These are phyloP conservation scores for Toxotes jaculatrix DNA, from an alignment of 2,113 vertebrate genomes.

Conservation along the genomic window DNA sequence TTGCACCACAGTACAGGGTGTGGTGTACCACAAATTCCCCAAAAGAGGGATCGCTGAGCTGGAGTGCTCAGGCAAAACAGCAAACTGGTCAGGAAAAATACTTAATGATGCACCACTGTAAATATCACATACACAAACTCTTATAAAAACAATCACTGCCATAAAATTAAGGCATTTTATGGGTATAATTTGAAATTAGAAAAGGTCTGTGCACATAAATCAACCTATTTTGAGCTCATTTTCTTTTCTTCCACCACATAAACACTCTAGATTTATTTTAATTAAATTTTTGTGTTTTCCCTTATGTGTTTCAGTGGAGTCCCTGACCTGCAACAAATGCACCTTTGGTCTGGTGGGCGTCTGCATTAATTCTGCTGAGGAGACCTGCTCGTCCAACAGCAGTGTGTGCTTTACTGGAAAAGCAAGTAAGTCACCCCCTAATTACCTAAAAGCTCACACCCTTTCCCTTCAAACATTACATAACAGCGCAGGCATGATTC, in stretches of 20 bases:
- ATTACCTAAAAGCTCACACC: background rate
- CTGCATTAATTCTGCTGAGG: background rate
- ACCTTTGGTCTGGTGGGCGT: accelerated
- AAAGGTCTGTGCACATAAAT: background rate
- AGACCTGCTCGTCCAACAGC: constrained; percentile 5
- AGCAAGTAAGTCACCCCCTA: constrained; percentile 60
- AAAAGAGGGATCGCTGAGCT: no score
- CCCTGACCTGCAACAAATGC: constrained; percentile 79
- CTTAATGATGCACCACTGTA: no score
- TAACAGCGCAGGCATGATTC: background rate
- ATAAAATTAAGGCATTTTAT: background rate
- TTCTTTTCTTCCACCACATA: background rate
- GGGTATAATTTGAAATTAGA: no score
- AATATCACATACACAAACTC: no score
- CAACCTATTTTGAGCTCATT: background rate
- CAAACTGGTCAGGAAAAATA: background rate
- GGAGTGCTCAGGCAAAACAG: no score
- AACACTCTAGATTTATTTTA: background rate
- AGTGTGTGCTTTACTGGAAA: constrained; percentile 60
- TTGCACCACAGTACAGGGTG: background rate
- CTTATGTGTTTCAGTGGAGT: constrained; percentile 72
- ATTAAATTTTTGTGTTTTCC: constrained; percentile 9
- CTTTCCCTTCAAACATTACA: background rate
- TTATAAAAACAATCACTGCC: background rate
- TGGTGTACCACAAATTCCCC: background rate